A percentile compares a stretch with the other conserved stretches of the same genome.
Conservation (phyloP, 2,888 invertebrate genomes). For the Melanotus villosus region DNA sequence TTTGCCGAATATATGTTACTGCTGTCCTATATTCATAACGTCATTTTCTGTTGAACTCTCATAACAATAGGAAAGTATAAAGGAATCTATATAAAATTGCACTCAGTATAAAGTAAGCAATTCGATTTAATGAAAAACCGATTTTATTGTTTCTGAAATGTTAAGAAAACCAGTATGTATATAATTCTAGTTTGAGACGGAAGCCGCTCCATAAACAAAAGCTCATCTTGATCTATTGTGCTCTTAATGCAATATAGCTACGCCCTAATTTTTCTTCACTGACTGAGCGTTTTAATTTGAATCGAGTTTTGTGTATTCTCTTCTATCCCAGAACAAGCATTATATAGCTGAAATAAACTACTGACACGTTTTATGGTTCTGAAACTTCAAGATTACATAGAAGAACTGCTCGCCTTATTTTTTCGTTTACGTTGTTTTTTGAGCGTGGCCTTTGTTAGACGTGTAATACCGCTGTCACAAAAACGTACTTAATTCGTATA, state of each 20-base stretch:
- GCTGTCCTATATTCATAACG: background rate
- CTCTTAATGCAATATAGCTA: slow-evolving; percentile 16
- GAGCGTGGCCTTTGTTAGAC: too few relatives aligned
- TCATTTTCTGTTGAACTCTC: background rate
- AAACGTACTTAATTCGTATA: background rate
- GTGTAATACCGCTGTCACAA: background rate
- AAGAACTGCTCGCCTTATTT: slow-evolving; percentile 2
- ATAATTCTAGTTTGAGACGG: too few relatives aligned
- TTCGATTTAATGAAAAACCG: background rate
- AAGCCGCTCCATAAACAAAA: slow-evolving; percentile 10
- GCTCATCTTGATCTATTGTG: slow-evolving; percentile 8
- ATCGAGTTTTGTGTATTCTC: slow-evolving; percentile 6
- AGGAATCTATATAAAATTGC: background rate
- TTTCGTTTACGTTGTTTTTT: background rate
- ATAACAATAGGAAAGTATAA: slow-evolving; percentile 9
- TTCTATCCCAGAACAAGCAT: slow-evolving; percentile 7
- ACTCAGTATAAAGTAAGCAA: background rate
- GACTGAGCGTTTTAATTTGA: slow-evolving; percentile 20
- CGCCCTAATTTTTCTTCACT: slow-evolving; percentile 13
- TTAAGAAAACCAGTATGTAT: background rate
- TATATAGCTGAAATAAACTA: slow-evolving; percentile 22
- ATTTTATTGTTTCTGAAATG: slow-evolving; percentile 1
- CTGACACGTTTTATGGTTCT: slow-evolving; percentile 14
- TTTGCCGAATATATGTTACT: background rate
- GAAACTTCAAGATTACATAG: slow-evolving; percentile 9